Base-by-base conservation (phyloP, 2,888 invertebrate genomes). In the Cecidostiba fungosa region DNA sequence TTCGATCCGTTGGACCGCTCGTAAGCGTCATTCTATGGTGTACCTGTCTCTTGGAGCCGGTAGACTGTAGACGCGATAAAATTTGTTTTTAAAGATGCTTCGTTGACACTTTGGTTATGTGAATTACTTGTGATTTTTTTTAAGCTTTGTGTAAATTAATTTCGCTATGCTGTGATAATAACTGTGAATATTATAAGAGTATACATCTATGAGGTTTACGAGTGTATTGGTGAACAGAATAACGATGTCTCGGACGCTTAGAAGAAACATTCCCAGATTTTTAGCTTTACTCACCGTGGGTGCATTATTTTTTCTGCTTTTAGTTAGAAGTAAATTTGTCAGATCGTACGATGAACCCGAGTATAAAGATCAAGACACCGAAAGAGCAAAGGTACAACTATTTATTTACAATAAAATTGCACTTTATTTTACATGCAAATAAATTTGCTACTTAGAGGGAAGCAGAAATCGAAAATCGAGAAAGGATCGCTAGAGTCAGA, bases 381-480 rank as follows among this genome's bases (percentile, higher is more conserved):
- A 69, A 6, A 59, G 23, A 36, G 0, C n/a, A 23, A 59, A 23
- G 19, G 80, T 85, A 62, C 43, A 43, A 12, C 43, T 43, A 43
- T 10, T 0, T 36, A 77, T 54, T 76, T 19, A 43, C n/a, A 10
- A 3, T 79, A 70, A 32, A 47, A 79, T 43, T 12, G 1, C 12
- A 12, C 12, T 43, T 43, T 43, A 43, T 43, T 12, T 12, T 43
- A 43, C 8, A 43, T n/a, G n/a, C n/a, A n/a, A n/a, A n/a, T n/a
- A n/a, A n/a, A n/a, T 43, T 39, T 43, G 10, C 12, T 43, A 47
- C 43, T 66, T 77, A 94, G 93, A 88, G 86, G 16, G 89, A 92
- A 77, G 94, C 94, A 0, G 94, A 94, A 85, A 90, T 89, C 3
- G 95, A 95, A 85, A 93, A 96, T 89, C 94, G 94, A 50, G 91